phyloP scores from a whole-genome alignment of 2,113 vertebrate genomes.

The Crotalus horridus region DNA sequence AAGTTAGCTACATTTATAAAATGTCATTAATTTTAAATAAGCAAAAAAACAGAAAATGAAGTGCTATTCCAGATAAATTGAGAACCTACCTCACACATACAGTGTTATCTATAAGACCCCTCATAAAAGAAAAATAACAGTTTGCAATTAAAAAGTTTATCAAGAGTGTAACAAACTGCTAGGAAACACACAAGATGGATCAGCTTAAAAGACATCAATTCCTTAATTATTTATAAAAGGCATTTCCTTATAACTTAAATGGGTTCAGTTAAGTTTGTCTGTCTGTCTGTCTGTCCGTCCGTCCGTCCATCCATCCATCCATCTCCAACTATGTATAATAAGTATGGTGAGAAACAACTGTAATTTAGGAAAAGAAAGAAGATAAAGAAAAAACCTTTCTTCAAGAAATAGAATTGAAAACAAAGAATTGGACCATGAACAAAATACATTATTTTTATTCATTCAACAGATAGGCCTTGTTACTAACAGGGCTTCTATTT shows the following conservation, averaged over 20 bases:
- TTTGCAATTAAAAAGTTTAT: not conserved
- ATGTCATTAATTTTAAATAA: not conserved
- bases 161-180: not conserved
- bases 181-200: not conserved
- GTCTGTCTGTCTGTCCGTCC: too few species aligned
- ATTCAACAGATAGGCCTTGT: not conserved
- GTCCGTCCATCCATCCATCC: too few species aligned
- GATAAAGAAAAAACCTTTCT: not conserved
- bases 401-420: not conserved
- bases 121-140: not conserved
- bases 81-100: not conserved
- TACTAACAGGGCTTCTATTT: not conserved
- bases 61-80: not conserved
- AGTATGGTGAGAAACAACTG: not conserved
- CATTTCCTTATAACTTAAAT: not conserved
- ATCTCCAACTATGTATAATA: not conserved
- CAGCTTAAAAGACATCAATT: not conserved
- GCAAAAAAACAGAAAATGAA: not conserved
- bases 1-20: slow-evolving; percentile 10
- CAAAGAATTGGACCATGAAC: not conserved
- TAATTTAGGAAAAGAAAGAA: not conserved
- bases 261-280: too few species aligned
- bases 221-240: not conserved
- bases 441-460: not conserved
- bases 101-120: not conserved